phyloP scores from a whole-genome alignment of 2,113 vertebrate species.

The Engraulis encrasicolus region DNA sequence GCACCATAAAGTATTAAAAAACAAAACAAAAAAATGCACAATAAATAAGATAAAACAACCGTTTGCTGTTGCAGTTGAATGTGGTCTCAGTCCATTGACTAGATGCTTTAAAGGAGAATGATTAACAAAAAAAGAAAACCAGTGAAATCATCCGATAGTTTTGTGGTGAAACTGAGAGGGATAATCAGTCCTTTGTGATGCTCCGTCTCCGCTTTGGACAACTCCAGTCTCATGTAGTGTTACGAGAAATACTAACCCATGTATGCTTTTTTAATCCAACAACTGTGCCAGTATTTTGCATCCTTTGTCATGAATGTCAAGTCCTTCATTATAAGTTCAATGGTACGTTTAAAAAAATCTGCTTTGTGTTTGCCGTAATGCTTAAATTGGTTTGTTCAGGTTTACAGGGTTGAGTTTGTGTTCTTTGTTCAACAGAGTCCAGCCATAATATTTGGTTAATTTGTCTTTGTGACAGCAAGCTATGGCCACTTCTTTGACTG shows the following conservation, averaged over 20 bases:
- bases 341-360: not conserved
- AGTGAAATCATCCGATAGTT: not conserved
- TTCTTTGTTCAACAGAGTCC: not conserved
- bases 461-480: not conserved
- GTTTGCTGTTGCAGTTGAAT: not conserved
- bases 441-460: slow-evolving; percentile 15
- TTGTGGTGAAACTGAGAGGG: slow-evolving; percentile 1
- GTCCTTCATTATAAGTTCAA: not conserved
- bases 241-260: not conserved
- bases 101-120: not conserved
- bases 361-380: not conserved
- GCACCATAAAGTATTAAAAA: not conserved
- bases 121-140: not conserved
- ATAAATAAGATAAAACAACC: slow-evolving; percentile 29
- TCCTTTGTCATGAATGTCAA: not conserved
- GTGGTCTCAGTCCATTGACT: not conserved
- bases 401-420: not conserved
- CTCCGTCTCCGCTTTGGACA: not conserved
- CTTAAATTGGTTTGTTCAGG: slow-evolving; percentile 17
- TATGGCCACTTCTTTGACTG: not conserved
- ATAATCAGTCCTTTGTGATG: not conserved
- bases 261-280: not conserved
- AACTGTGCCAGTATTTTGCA: not conserved
- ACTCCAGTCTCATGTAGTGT: slow-evolving; percentile 29
- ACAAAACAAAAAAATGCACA: slow-evolving; percentile 33